phyloP scores from a whole-genome alignment of 2,888 invertebrate genomes.

The Harpalus rufipes region DNA sequence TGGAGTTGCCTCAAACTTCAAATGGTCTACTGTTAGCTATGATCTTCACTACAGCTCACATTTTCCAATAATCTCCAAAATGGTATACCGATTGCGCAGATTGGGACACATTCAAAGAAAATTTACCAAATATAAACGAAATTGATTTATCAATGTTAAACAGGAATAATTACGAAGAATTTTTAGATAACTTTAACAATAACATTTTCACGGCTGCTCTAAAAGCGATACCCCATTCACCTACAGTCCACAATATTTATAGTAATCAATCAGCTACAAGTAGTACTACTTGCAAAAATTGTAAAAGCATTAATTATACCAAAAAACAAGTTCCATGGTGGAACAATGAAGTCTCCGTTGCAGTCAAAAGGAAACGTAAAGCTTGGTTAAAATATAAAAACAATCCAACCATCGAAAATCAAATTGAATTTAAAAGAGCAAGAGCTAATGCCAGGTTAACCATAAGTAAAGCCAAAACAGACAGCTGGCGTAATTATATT shows the following conservation, averaged over 20 bases:
- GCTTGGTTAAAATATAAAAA: neutral
- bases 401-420: neutral
- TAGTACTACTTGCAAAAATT: neutral
- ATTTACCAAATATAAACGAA: neutral
- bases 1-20: neutral
- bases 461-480: neutral
- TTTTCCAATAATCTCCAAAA: neutral
- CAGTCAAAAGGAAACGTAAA: neutral
- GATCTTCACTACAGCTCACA: neutral
- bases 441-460: neutral
- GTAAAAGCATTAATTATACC: neutral
- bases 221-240: neutral
- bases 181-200: constrained; percentile 5
- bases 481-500: constrained; percentile 7
- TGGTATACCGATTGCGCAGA: neutral
- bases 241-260: neutral
- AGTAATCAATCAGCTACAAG: neutral
- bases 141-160: neutral
- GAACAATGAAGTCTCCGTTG: neutral
- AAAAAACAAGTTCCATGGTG: neutral
- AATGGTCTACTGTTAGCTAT: neutral
- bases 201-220: neutral
- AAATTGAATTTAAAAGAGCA: neutral
- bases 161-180: neutral
- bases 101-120: neutral